phyloP scores from a whole-genome alignment of 2,888 invertebrate genomes.

The Cryptus armator region DNA sequence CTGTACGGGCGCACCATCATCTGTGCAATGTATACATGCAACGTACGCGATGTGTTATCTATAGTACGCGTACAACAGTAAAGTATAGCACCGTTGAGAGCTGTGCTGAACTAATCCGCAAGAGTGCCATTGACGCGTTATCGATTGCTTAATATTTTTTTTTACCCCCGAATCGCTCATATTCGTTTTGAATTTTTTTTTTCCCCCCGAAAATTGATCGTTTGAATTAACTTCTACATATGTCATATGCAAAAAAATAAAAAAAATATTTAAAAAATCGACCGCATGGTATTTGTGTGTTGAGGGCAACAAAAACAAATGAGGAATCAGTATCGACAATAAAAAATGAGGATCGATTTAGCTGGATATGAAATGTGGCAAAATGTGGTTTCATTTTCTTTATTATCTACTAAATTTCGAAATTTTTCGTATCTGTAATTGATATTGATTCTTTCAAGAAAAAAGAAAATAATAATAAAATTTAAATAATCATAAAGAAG shows the following conservation, averaged over 20 bases:
- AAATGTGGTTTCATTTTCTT: neutral
- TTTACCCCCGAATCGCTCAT: conserved; percentile 26
- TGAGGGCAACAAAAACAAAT: neutral
- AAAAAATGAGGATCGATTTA: neutral
- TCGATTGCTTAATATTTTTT: conserved; percentile 60
- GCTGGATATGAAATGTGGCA: neutral
- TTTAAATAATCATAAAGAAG: too few relatives aligned
- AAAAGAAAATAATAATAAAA: too few relatives aligned
- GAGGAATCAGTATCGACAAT: neutral
- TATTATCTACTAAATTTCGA: neutral
- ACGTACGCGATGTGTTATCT: conserved; percentile 18
- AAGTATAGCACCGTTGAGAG: conserved; percentile 49
- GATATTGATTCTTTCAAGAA: too few relatives aligned
- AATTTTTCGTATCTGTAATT: neutral
- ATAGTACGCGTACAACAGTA: neutral
- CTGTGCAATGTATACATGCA: conserved; percentile 6
- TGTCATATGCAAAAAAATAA: neutral
- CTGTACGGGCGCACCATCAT: conserved; percentile 30
- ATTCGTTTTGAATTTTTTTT: conserved; percentile 1
- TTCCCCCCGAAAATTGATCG: conserved; percentile 13
- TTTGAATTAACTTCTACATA: neutral
- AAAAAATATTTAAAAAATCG: neutral
- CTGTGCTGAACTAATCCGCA: conserved; percentile 75
- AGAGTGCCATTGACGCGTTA: conserved; percentile 75
- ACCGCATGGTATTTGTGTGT: neutral